Evolutionary conservation across 2,888 invertebrate species (phyloP), one percentile per base, ranked within the genome.

Genomic region (Cybosia mesomella): DNA sequence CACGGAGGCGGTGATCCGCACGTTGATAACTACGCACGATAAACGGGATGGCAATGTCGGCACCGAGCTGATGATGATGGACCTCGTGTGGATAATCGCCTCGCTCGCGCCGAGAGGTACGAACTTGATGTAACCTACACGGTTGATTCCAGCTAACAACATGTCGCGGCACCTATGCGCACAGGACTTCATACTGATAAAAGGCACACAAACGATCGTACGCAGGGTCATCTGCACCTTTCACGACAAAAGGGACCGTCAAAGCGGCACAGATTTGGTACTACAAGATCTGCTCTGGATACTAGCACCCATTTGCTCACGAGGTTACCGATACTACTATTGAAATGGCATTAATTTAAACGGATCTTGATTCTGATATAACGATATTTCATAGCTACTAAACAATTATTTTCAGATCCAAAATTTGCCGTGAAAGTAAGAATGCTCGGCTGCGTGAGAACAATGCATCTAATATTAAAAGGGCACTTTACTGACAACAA

Each of bases 391-490:
- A 43, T 21, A 21, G 11, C 18, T 24, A 28, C 24, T 34, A 4
- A 54, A 63, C 34, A 22, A 3, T 66, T 78, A 34, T 64, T 93
- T 92, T 73, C 91, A 93, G 96, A 96, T 93, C 89, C 95, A 66
- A 97, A 96, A 89, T 97, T 97, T 86, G 96, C 96, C 22, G 88
- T 95, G 71, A 97, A 97, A 92, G 95, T 96, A 24, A 95, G 96
- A 82, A 92, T 96, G 86, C 88, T 96, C 54, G 96, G 96, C 58
- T 95, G 95, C 75, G 94, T 96, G 1, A 95, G 96, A 86, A 94
- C 96, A 77, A 95, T 96, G 89, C 96, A 96, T 84, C 89, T 94
- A n/a, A 92, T 96, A 73, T 83, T 96, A 57, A 96, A 96, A 82
- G 95, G 95, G 43, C 95, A 96, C 81, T 96, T 95, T 80, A 96